Base-by-base conservation (phyloP, 2,113 vertebrate species). In the Suncus etruscus region DNA sequence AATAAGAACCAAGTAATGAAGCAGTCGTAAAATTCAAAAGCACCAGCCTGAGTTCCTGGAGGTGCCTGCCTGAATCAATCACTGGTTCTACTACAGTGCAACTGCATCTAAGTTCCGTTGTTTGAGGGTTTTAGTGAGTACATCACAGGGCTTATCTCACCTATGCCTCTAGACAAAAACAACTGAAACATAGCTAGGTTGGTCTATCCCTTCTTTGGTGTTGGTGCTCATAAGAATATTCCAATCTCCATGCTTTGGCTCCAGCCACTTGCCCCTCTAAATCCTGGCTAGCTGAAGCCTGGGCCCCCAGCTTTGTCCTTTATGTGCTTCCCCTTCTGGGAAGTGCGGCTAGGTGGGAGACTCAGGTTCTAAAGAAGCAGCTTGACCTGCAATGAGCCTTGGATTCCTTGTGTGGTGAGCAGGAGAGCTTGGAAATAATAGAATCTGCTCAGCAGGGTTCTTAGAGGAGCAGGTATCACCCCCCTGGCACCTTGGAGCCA, bases 11-110 rank as follows among this genome's bases (percentile, higher is more conserved):
- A 61, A 20, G 58, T 61, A 22, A 61, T 61, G 58, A 61, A 16
- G 58, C 58, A 61, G 58, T 61, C 6, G 20, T 61, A 20, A 22
- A 94, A 76, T 94, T 68, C 76, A 91, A 81, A 94, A 54, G 39
- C 14, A 39, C 87, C 87, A 32, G 32, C 39, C 39, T 61, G 75
- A 54, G 12, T 87, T 91, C 89, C n/a, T 3, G 16, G 68, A 58
- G 69, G 29, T 1, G 74, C 68, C 58, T 51, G 16, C 22, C 80
- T 4, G 16, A 18, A 63, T 39, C 25, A 0, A 29, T 45, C 48
- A 0, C 58, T 9, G 47, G 18, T 24, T 66, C 85, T 32, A 2
- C 69, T 11, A 8, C 24, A n/a, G 29, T 7, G 8, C 0, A 0
- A 45, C 0, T 9, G 58, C 27, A 12, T 18, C 66, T 39, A 25